Evolutionary conservation across 2,888 invertebrate species (phyloP), one percentile per base, ranked within the genome.

Genomic region (Dendrolimus pini): DNA sequence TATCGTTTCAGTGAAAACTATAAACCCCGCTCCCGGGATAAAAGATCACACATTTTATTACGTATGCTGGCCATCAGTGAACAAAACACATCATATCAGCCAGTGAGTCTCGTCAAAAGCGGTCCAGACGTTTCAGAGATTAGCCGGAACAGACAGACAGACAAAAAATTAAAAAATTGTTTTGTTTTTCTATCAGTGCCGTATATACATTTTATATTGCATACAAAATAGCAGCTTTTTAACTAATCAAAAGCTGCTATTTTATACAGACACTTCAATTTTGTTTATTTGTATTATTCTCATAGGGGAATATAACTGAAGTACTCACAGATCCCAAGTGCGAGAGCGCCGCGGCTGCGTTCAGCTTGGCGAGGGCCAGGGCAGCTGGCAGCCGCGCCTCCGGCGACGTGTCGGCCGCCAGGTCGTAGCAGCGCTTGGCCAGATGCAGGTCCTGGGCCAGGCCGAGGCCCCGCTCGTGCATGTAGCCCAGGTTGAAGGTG

Each of bases 401-500:
- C 0, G 94, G 92, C 78, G 95, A 96, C 0, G 97, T 95, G 80
- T 98, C 98, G 0, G 70, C 70, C 6, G 71, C 65, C 14, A 96
- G 93, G 91, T 99, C 99, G 89, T 99, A 99, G 83, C 97, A 96
- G 41, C 99, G 93, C 89, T 99, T 99, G 41, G 99, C 99, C 60
- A 99, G 90, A 90, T 99, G 98, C 75, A 97, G 94, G 90, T 99
- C 96, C 58, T 92, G 93, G 8, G 93, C 92, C 88, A 99, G 95
- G 8, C 99, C 99, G 41, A 99, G 91, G 0, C 99, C 99, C 67
- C 96, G 96, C 85, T 99, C 99, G 85, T 99, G 99, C 99, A 99
- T 99, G 85, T 99, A 99, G 41, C 98, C 99, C 64, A 99, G 93
- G 90, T 99, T 99, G 85, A 99, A 99, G 94, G 99, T 98, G 7